These are phyloP conservation scores for Dendrolimus kikuchii DNA, from an alignment of 1,140 invertebrate genomes.

Conservation along the genomic window DNA sequence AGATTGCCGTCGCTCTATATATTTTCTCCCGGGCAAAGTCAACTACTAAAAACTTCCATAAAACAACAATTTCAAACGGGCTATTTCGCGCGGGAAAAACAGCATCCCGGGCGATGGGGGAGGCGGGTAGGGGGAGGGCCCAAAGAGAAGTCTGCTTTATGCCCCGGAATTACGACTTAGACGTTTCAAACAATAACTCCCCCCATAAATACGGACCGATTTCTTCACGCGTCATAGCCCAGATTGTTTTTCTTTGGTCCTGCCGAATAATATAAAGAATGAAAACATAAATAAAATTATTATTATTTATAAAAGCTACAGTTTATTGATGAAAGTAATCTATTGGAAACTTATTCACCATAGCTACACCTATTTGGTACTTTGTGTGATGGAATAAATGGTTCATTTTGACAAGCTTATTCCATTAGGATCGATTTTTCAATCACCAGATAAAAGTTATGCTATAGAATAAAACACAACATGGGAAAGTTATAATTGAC, in stretches of 20 bases:
- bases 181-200: constrained; percentile 72
- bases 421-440: too few species aligned
- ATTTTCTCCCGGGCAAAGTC: constrained; percentile 61
- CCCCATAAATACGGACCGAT: constrained; percentile 67
- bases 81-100: constrained; percentile 69
- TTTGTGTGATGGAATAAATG: too few species aligned
- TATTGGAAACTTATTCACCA: too few species aligned
- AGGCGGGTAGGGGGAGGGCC: constrained; percentile 26
- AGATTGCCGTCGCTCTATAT: constrained; percentile 53
- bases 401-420: too few species aligned
- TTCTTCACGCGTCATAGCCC: constrained; percentile 68
- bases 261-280: constrained; percentile 15
- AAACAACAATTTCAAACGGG: constrained; percentile 72
- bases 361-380: too few species aligned
- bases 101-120: constrained; percentile 49
- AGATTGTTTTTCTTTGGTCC: constrained; percentile 49
- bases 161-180: constrained; percentile 69
- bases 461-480: neutral
- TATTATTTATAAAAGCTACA: too few species aligned
- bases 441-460: neutral
- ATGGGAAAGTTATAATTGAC: too few species aligned
- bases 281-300: neutral
- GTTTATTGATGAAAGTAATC: too few species aligned
- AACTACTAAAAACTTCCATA: constrained; percentile 72
- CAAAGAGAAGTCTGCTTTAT: constrained; percentile 65